Evolutionary conservation across 2,797 vertebrate species (phyloP).

Genomic region (Discoglossus pictus): DNA sequence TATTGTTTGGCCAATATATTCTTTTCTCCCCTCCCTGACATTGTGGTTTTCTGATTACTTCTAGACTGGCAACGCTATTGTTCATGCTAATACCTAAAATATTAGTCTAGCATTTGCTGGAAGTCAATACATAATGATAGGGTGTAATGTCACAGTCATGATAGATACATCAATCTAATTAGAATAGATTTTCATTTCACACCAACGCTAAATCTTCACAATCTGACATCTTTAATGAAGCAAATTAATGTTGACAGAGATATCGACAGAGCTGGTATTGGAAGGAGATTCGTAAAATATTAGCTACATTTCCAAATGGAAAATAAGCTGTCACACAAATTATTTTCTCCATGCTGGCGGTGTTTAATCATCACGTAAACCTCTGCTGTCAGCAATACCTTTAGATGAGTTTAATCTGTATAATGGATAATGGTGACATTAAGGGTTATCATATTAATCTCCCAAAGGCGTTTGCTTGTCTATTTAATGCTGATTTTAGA

Average conservation of each 20-base stretch:
- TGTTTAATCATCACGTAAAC: constrained; percentile 42
- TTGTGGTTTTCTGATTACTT: no score
- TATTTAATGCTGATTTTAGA: constrained; percentile 25
- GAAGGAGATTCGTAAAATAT: constrained; percentile 34
- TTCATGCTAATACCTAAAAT: constrained; percentile 26
- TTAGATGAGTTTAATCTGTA: constrained; percentile 46
- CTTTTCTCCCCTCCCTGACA: no score
- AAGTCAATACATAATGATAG: constrained; percentile 48
- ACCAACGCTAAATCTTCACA: background rate
- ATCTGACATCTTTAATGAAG: constrained; percentile 38
- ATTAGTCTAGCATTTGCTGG: constrained; percentile 17
- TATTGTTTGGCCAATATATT: no score
- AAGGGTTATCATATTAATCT: constrained; percentile 45
- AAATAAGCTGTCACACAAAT: constrained; percentile 42
- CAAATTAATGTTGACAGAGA: constrained; percentile 47
- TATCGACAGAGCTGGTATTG: constrained; percentile 15
- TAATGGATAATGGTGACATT: constrained; percentile 51
- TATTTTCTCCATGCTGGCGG: constrained; percentile 2
- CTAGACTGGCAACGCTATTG: background rate
- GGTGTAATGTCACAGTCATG: constrained; percentile 34
- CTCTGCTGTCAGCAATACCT: constrained; percentile 37
- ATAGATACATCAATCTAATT: constrained; percentile 33
- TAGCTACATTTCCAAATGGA: constrained; percentile 44
- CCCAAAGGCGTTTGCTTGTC: constrained; percentile 18
- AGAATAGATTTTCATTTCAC: constrained; percentile 21